phyloP scores from a whole-genome alignment of 2,888 invertebrate genomes.

The Conops quadrifasciatus region DNA sequence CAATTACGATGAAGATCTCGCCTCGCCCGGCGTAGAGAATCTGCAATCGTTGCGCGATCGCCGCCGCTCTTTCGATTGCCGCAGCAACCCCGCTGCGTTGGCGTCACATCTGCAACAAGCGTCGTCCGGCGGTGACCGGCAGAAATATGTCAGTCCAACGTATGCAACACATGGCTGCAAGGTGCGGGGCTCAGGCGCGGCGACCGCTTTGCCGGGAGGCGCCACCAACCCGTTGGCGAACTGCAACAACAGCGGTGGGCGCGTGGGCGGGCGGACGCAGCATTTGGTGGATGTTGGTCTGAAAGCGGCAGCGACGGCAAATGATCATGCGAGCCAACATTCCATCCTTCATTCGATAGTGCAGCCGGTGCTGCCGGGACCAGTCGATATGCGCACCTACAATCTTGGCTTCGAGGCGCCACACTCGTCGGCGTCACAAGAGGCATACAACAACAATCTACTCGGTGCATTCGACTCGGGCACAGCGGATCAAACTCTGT shows the following conservation, averaged over 20 bases:
- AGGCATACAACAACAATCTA: slow-evolving; percentile 71
- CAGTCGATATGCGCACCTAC: slow-evolving; percentile 90
- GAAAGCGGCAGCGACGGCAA: slow-evolving; percentile 64
- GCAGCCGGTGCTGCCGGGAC: slow-evolving; percentile 81
- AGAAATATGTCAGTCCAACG: slow-evolving; percentile 54
- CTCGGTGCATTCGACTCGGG: slow-evolving; percentile 74
- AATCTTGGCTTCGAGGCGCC: slow-evolving; percentile 68
- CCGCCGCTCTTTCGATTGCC: slow-evolving; percentile 77
- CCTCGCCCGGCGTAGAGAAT: slow-evolving; percentile 79
- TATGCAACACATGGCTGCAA: slow-evolving; percentile 54
- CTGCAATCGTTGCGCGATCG: slow-evolving; percentile 83
- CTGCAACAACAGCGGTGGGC: slow-evolving; percentile 45
- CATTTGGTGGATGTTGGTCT: slow-evolving; percentile 60
- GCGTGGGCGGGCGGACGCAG: slow-evolving; percentile 39
- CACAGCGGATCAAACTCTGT: slow-evolving; percentile 74
- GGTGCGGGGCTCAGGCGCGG: slow-evolving; percentile 47
- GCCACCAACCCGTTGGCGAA: slow-evolving; percentile 41
- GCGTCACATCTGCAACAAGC: slow-evolving; percentile 30
- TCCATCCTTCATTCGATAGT: slow-evolving; percentile 70
- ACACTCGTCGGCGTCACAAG: slow-evolving; percentile 66
- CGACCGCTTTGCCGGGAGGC: slow-evolving; percentile 39
- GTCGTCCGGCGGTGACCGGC: slow-evolving; percentile 33
- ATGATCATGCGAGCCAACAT: slow-evolving; percentile 54
- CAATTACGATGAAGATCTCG: slow-evolving; percentile 85
- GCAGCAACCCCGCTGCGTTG: slow-evolving; percentile 53